These are phyloP conservation scores for Alouatta palliata DNA, from an alignment of 2,113 vertebrate species.

Conservation along the genomic window DNA sequence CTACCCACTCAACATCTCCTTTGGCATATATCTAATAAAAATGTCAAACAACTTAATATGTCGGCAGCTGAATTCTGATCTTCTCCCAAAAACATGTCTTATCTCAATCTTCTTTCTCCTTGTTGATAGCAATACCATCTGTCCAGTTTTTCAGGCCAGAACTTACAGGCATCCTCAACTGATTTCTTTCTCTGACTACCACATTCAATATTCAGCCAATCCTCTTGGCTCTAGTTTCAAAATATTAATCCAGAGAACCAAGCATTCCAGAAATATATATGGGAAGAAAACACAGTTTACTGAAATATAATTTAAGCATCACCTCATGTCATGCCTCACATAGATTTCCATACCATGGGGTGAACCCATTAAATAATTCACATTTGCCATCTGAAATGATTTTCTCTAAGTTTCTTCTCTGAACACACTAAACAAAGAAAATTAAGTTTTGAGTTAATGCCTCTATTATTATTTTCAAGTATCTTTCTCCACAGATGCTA, in stretches of 20 bases:
- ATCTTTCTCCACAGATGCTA: constrained; percentile 21
- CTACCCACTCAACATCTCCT: not conserved
- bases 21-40: not conserved
- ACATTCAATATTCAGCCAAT: not conserved
- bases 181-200: not conserved
- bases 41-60: not conserved
- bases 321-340: not conserved
- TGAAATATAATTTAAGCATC: not conserved
- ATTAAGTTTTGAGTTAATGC: constrained; percentile 49
- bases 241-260: constrained; percentile 1
- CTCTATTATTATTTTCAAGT: constrained; percentile 44
- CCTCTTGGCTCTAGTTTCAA: not conserved
- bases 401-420: not conserved
- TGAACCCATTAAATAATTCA: not conserved
- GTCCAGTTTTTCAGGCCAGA: not conserved
- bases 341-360: not conserved
- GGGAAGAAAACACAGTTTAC: not conserved
- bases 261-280: not conserved
- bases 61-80: not conserved
- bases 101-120: not conserved
- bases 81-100: not conserved
- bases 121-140: not conserved
- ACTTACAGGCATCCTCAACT: not conserved
- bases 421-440: constrained; percentile 19
- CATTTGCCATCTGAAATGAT: not conserved